These are phyloP conservation scores for Gambusia yucatana DNA, from an alignment of 2,797 vertebrate species.

Conservation along the genomic window DNA sequence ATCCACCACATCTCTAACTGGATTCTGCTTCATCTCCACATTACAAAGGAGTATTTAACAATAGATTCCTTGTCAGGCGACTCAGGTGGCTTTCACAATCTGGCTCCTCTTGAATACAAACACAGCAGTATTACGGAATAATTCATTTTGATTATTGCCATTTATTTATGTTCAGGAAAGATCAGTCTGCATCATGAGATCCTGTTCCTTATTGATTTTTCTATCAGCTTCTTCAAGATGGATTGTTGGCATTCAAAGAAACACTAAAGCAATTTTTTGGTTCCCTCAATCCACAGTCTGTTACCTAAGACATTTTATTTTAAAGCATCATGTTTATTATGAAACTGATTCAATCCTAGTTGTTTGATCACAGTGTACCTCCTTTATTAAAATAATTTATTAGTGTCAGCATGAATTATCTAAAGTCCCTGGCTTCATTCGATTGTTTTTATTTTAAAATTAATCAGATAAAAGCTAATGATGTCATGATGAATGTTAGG, in stretches of 20 bases:
- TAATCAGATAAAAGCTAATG: neutral
- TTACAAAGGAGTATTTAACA: neutral
- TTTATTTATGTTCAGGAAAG: neutral
- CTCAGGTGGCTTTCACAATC: conserved; percentile 31
- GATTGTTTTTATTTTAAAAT: neutral
- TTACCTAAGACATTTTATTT: neutral
- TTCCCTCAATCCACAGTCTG: neutral
- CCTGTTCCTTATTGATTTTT: neutral
- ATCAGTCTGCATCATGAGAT: neutral
- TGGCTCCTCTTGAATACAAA: neutral
- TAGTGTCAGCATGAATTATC: too few relatives aligned
- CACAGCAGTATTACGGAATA: neutral
- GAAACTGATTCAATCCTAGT: neutral
- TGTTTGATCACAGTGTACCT: neutral
- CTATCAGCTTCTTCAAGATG: neutral
- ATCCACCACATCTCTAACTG: conserved; percentile 8
- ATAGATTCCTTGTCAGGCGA: conserved; percentile 5
- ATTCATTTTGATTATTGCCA: neutral
- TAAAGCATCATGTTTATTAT: neutral
- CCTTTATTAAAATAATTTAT: neutral
- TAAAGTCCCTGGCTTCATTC: neutral
- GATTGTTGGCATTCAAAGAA: neutral
- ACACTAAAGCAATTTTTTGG: neutral
- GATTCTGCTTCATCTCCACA: conserved; percentile 19
- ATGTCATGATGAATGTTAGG: neutral